Evolutionary conservation across 2,888 invertebrate genomes (phyloP).

Genomic region (Tethea ocularis): DNA sequence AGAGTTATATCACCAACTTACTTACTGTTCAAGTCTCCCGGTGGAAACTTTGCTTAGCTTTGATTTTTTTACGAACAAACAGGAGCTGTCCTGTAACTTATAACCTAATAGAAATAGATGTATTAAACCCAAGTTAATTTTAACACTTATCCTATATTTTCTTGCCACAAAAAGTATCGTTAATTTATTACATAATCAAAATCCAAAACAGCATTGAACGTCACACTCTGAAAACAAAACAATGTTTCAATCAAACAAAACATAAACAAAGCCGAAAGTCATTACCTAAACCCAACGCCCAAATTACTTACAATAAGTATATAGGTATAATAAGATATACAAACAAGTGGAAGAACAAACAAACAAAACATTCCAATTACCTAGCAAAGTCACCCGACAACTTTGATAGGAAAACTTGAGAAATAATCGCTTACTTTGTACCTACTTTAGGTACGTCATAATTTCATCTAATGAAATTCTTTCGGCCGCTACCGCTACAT

Average conservation of each 20-base stretch:
- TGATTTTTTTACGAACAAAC: too few relatives aligned
- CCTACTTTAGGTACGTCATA: slow-evolving; percentile 14
- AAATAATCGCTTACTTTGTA: slow-evolving; percentile 23
- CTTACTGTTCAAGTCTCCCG: too few relatives aligned
- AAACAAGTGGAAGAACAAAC: slow-evolving; percentile 21
- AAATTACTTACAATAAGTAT: slow-evolving; percentile 14
- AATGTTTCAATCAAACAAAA: not conserved
- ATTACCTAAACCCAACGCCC: slow-evolving; percentile 9
- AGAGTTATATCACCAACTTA: too few relatives aligned
- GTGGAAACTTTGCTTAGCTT: too few relatives aligned
- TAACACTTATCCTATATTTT: too few relatives aligned
- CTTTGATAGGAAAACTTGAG: slow-evolving; percentile 42
- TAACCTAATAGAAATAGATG: too few relatives aligned
- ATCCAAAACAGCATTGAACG: not conserved
- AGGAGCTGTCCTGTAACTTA: too few relatives aligned
- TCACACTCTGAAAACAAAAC: not conserved
- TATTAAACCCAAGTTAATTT: too few relatives aligned
- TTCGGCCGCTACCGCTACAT: too few relatives aligned
- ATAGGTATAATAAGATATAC: slow-evolving; percentile 17
- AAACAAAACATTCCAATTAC: slow-evolving; percentile 15
- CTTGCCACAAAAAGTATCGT: too few relatives aligned
- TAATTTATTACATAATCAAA: too few relatives aligned
- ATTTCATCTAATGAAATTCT: slow-evolving; percentile 4
- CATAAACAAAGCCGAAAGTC: not conserved
- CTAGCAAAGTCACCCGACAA: slow-evolving; percentile 20